Conservation (phyloP, 2,797 vertebrate genomes). For the Steatocranus sp. region DNA sequence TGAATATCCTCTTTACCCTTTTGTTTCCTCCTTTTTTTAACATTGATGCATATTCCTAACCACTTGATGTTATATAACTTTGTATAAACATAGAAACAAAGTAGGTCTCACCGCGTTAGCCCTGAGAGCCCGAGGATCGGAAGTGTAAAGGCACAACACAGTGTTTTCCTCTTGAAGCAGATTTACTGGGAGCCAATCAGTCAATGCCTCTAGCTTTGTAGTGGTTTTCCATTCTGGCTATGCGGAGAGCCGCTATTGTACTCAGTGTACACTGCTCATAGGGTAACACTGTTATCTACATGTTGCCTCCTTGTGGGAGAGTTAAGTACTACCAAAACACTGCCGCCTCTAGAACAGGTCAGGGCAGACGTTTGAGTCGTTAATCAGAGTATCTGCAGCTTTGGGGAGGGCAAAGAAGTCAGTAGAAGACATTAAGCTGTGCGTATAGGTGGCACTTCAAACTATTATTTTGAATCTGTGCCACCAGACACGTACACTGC, state of each 20-base stretch:
- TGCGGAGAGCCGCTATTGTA: slow-evolving; percentile 21
- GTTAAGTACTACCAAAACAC: slow-evolving; percentile 8
- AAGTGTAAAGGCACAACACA: slow-evolving; percentile 17
- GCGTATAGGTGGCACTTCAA: not conserved
- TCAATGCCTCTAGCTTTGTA: slow-evolving; percentile 42
- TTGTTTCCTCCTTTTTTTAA: slow-evolving; percentile 8
- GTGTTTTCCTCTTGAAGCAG: slow-evolving; percentile 40
- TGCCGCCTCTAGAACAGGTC: not conserved
- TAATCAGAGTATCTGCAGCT: not conserved
- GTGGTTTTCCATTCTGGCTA: slow-evolving; percentile 21
- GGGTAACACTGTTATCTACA: not conserved
- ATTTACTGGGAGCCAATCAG: slow-evolving; percentile 36
- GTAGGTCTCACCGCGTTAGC: not conserved
- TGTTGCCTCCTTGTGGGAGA: slow-evolving; percentile 58
- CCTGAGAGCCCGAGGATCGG: slow-evolving; percentile 5
- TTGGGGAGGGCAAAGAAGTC: not conserved
- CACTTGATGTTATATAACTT: slow-evolving; percentile 1
- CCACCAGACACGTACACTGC: not conserved
- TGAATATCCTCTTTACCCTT: slow-evolving; percentile 12
- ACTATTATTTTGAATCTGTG: not conserved
- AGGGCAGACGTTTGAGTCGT: not conserved
- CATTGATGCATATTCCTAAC: not conserved
- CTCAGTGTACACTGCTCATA: not conserved
- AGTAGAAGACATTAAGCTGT: not conserved
- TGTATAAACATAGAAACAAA: slow-evolving; percentile 33